phyloP scores from a whole-genome alignment of 2,113 vertebrate genomes.

The Phylloscopus trochiloides region DNA sequence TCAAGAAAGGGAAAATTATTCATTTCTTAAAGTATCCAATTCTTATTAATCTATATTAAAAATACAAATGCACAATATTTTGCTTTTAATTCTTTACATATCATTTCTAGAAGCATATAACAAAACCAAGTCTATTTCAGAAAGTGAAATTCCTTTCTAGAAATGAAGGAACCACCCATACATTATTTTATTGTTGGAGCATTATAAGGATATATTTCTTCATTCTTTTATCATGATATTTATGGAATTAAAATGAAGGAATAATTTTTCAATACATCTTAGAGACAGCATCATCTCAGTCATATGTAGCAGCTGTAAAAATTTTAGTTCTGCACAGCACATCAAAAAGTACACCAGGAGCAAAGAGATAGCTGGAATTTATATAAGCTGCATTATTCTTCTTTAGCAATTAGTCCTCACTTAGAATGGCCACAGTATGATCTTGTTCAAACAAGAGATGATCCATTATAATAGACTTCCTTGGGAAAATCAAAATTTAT shows the following conservation, averaged over 20 bases:
- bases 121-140: not conserved
- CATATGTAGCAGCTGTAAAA: not conserved
- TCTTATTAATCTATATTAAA: not conserved
- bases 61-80: not conserved
- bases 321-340: not conserved
- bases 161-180: not conserved
- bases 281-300: fast-evolving
- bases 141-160: not conserved
- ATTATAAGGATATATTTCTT: not conserved
- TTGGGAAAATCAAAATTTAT: not conserved
- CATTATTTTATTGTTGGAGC: not conserved
- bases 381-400: not conserved
- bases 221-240: not conserved
- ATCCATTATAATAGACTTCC: not conserved
- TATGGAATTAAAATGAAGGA: not conserved
- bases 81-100: not conserved
- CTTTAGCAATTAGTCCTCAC: not conserved
- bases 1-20: not conserved
- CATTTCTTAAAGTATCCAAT: not conserved
- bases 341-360: not conserved
- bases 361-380: not conserved
- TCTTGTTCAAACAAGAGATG: not conserved
- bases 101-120: not conserved
- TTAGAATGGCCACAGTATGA: not conserved
- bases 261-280: not conserved